phyloP scores from a whole-genome alignment of 2,797 vertebrate genomes.

The Helarctos malayanus region DNA sequence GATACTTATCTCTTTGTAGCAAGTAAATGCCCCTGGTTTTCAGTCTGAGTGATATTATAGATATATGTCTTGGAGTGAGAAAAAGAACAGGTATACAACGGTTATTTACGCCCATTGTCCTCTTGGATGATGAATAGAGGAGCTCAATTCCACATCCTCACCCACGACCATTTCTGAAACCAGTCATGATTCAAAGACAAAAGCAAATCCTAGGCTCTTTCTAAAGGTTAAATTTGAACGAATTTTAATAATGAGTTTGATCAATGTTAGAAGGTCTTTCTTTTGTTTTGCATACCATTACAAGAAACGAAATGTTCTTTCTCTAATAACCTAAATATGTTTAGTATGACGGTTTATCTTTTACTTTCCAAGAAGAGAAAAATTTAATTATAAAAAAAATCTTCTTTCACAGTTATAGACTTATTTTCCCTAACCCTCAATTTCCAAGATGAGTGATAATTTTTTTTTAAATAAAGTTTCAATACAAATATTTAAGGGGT shows the following conservation, averaged over 20 bases:
- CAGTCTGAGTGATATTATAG: background rate
- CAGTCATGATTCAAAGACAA: background rate
- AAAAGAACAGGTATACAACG: background rate
- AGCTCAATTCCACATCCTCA: background rate
- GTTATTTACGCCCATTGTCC: background rate
- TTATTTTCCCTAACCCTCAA: background rate
- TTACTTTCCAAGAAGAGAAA: background rate
- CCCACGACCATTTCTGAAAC: background rate
- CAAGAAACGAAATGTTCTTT: background rate
- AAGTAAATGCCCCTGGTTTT: background rate
- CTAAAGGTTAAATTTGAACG: background rate
- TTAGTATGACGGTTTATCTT: background rate
- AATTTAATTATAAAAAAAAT: background rate
- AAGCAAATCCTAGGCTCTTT: background rate
- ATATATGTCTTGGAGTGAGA: background rate
- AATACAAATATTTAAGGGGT: background rate
- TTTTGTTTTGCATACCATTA: background rate
- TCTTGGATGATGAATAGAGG: background rate
- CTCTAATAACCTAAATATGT: background rate
- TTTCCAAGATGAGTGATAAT: background rate
- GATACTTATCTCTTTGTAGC: background rate
- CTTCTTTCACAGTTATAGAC: background rate
- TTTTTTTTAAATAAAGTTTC: background rate
- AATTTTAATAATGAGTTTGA: background rate
- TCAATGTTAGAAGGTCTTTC: background rate